These are phyloP conservation scores for Scatophagus argus DNA, from an alignment of 2,113 vertebrate species.

Conservation along the genomic window DNA sequence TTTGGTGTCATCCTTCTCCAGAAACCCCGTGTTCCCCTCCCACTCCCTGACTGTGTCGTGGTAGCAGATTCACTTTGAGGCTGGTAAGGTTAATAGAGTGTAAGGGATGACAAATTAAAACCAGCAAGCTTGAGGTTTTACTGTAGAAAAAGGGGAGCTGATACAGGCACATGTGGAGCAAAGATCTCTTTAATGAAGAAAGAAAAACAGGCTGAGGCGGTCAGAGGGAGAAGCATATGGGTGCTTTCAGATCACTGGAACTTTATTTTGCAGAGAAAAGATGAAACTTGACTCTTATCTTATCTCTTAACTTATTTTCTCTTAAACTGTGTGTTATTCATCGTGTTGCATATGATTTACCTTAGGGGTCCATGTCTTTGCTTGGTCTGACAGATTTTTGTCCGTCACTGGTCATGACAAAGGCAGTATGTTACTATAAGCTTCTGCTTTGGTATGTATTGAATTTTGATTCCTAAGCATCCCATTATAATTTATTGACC, in stretches of 20 bases:
- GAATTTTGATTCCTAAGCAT: not conserved
- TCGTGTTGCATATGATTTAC: conserved; percentile 49
- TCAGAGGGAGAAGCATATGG: conserved; percentile 17
- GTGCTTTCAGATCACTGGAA: conserved; percentile 18
- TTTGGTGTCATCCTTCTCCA: conserved; percentile 51
- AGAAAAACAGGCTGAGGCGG: conserved; percentile 27
- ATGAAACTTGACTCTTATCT: conserved; percentile 43
- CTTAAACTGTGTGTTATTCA: too few species aligned
- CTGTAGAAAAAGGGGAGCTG: conserved; percentile 22
- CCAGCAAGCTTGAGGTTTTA: conserved; percentile 64
- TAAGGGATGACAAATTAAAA: conserved; percentile 70
- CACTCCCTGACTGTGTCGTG: not conserved
- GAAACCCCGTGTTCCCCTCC: not conserved
- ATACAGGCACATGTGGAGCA: conserved; percentile 57
- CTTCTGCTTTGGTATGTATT: not conserved
- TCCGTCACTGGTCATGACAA: conserved; percentile 4
- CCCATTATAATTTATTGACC: conserved; percentile 18
- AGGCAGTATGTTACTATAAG: not conserved
- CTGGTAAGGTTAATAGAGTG: conserved; percentile 48
- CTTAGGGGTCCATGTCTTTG: not conserved
- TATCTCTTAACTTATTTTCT: too few species aligned
- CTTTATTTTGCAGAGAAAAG: conserved; percentile 28
- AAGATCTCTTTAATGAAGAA: conserved; percentile 54
- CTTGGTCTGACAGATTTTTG: not conserved
- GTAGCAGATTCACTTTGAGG: conserved; percentile 20